Evolutionary conservation across 1,140 invertebrate genomes (phyloP), one percentile per base, ranked within the genome.

Genomic region (Eulimnadia texana): DNA sequence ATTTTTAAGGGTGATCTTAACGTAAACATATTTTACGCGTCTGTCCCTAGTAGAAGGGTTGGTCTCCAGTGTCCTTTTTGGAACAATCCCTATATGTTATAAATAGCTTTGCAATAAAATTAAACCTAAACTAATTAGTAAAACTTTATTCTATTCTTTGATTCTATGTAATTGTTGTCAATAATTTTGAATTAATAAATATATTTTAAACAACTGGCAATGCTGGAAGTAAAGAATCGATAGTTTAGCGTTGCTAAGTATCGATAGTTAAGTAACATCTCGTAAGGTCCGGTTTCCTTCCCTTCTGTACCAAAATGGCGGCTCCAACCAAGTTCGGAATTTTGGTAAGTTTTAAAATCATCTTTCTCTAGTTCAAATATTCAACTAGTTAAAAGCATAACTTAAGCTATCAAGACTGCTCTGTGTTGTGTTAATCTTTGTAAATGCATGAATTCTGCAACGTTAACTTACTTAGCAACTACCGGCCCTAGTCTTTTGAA

Each of bases 291-390:
- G 33, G 33, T 42, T 42, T 42, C 33, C 33, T n/a, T 42, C 33
- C 16, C 6, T 16, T 9, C 33, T 42, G 33, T 9, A 42, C 33
- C 16, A 64, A 61, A 54, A 61, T 61, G 60, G 60, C 60, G 23
- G 51, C 60, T 25, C 20, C 59, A 33, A 54, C 60, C 28, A 57
- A 57, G 33, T 42, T 61, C 24, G 60, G 51, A 29, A 28, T 61
- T 25, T 28, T 61, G 49, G 60, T 61, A 23, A 61, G 51, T 50
- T 19, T 10, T 11, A 20, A 33, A 22, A 19, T 19, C 11, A 61
- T 24, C 1, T 19, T 3, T n/a, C 22, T 20, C n/a, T 58, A 42
- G n/a, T 50, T 52, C 11, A 22, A 10, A 19, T 28, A 24, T 9
- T 16, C 50, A 19, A 11, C 23, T 55, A n/a, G 27, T n/a, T 55